These are phyloP conservation scores for Oncorhynchus clarkii DNA, from an alignment of 2,113 vertebrate genomes.

Conservation along the genomic window DNA sequence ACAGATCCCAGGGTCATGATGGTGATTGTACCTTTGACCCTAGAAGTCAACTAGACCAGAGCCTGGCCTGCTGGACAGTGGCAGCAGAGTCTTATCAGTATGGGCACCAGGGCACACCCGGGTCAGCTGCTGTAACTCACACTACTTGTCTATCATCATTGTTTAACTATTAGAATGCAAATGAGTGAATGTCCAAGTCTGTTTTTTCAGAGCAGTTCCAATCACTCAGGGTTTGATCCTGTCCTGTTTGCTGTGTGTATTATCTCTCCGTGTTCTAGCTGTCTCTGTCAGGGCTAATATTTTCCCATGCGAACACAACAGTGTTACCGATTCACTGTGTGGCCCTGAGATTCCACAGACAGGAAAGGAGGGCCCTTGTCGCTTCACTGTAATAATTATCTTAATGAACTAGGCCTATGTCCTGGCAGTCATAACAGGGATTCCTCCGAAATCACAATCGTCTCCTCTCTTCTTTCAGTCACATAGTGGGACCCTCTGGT, in stretches of 20 bases:
- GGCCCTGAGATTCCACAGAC: neutral
- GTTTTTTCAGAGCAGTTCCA: too few species aligned
- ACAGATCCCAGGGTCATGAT: slow-evolving; percentile 23
- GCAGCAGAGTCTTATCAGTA: slow-evolving; percentile 26
- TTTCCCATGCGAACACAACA: neutral
- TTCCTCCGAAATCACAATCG: neutral
- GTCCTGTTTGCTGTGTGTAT: neutral
- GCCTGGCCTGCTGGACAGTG: neutral
- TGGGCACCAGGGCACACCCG: slow-evolving; percentile 8
- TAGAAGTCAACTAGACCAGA: slow-evolving; percentile 28
- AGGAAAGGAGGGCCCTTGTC: neutral
- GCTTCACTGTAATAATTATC: neutral
- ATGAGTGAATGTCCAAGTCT: too few species aligned
- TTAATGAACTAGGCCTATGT: neutral
- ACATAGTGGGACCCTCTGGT: neutral
- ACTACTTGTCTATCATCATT: neutral
- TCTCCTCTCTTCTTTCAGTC: neutral
- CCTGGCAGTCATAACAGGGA: neutral
- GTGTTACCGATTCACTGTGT: slow-evolving; percentile 13
- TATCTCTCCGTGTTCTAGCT: neutral
- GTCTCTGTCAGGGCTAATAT: slow-evolving; percentile 1
- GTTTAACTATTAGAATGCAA: too few species aligned
- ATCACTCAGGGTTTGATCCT: neutral
- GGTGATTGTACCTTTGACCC: slow-evolving; percentile 30
- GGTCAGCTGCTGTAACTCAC: neutral